phyloP scores from a whole-genome alignment of 1,140 invertebrate species.

The Drosophila nannoptera region DNA sequence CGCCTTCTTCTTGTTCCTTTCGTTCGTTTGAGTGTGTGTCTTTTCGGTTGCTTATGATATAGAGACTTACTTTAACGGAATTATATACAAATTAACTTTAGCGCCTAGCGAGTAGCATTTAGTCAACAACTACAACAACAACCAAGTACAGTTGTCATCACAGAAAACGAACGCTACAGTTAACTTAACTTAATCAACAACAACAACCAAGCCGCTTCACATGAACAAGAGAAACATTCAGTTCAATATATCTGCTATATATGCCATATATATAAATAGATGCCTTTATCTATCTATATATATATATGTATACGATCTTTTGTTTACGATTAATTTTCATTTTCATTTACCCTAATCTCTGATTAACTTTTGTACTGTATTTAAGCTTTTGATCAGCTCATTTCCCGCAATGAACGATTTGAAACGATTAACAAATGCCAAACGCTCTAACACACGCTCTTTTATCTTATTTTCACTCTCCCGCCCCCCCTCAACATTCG shows the following conservation, averaged over 20 bases:
- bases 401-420: conserved; percentile 46
- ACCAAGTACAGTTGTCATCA: conserved; percentile 47
- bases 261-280: no score
- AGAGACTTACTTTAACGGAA: conserved; percentile 27
- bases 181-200: conserved; percentile 40
- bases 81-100: conserved; percentile 45
- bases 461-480: conserved; percentile 69
- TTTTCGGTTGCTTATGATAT: conserved; percentile 26
- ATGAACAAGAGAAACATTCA: conserved; percentile 43
- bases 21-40: neutral
- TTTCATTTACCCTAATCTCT: conserved; percentile 3
- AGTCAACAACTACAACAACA: conserved; percentile 56
- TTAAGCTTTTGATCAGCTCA: conserved; percentile 58
- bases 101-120: conserved; percentile 63
- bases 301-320: conserved; percentile 8
- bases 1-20: neutral
- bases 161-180: conserved; percentile 38
- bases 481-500: conserved; percentile 37
- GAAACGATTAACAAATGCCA: conserved; percentile 27
- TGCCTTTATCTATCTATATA: no score
- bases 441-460: conserved; percentile 71
- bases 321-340: conserved; percentile 22
- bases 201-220: conserved; percentile 24
- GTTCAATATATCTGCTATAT: conserved; percentile 12
- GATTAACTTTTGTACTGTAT: conserved; percentile 24